Evolutionary conservation across 2,888 invertebrate genomes (phyloP).

Genomic region (Leptogaster cylindrica): DNA sequence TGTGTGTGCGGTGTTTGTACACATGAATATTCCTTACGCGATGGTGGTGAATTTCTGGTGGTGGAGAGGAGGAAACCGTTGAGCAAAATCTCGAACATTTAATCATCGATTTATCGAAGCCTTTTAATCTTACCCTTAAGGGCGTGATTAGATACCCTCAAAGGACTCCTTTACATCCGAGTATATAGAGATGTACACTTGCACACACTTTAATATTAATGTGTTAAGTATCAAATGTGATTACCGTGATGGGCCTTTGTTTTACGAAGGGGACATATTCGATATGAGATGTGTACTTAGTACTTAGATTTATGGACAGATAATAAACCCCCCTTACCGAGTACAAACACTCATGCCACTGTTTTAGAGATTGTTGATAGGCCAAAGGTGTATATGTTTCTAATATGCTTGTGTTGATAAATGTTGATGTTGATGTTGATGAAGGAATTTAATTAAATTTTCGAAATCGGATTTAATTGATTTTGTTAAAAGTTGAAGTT

Average conservation of each 20-base stretch:
- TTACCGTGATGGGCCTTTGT: conserved; percentile 40
- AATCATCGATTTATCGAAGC: conserved; percentile 47
- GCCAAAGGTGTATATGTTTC: no score
- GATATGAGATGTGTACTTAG: conserved; percentile 18
- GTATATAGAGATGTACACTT: conserved; percentile 3
- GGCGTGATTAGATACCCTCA: conserved; percentile 45
- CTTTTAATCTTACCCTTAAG: conserved; percentile 43
- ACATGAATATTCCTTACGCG: no score
- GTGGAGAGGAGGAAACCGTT: neutral
- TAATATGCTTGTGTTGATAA: no score
- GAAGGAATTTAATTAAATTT: no score
- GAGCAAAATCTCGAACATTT: conserved; percentile 31
- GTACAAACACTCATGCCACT: no score
- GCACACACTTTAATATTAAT: conserved; percentile 33
- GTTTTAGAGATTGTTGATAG: no score
- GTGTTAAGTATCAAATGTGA: conserved; percentile 44
- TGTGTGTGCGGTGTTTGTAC: no score
- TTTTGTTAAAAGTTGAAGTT: no score
- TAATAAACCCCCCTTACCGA: conserved; percentile 28
- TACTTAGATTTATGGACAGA: conserved; percentile 9
- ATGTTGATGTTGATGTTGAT: no score
- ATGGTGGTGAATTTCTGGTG: neutral
- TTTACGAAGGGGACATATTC: conserved; percentile 34
- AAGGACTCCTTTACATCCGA: conserved; percentile 9
- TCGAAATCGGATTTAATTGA: no score